These are phyloP conservation scores for Scaptomyza polygonia DNA, from an alignment of 2,888 invertebrate genomes.

Conservation along the genomic window DNA sequence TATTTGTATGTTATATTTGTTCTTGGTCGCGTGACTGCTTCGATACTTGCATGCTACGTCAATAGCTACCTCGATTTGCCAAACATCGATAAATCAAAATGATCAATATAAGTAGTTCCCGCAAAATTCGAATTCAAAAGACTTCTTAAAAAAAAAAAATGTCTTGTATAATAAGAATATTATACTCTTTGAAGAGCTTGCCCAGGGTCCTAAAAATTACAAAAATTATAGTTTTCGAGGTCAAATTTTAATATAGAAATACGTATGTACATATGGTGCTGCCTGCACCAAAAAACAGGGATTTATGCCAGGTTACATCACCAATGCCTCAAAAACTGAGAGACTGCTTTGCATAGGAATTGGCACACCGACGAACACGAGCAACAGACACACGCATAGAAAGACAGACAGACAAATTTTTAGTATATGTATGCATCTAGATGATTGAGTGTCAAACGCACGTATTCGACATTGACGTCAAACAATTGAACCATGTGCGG, in stretches of 20 bases:
- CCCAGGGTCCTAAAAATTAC: neutral
- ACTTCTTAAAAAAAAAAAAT: neutral
- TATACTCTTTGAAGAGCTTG: neutral
- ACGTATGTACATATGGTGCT: neutral
- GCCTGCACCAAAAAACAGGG: slow-evolving; percentile 7
- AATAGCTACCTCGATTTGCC: neutral
- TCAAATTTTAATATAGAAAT: neutral
- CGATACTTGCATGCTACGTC: neutral
- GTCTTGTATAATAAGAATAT: neutral
- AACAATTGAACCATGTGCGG: slow-evolving; percentile 13
- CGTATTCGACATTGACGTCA: slow-evolving; percentile 19
- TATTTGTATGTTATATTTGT: neutral
- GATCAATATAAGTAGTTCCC: neutral
- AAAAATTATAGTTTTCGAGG: neutral
- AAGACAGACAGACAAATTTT: neutral
- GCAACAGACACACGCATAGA: neutral
- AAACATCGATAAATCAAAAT: neutral
- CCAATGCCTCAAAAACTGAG: slow-evolving; percentile 9
- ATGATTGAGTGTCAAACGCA: slow-evolving; percentile 17
- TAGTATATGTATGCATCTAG: neutral
- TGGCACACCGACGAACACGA: slow-evolving; percentile 2
- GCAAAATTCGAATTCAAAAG: neutral
- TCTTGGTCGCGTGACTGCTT: slow-evolving; percentile 1
- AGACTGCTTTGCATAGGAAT: slow-evolving; percentile 11
- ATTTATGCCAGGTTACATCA: slow-evolving; percentile 16